A percentile compares a stretch with the other conserved stretches of the same genome.
phyloP scores from a whole-genome alignment of 23 tunicate species.

The Halocynthia aurantium region DNA sequence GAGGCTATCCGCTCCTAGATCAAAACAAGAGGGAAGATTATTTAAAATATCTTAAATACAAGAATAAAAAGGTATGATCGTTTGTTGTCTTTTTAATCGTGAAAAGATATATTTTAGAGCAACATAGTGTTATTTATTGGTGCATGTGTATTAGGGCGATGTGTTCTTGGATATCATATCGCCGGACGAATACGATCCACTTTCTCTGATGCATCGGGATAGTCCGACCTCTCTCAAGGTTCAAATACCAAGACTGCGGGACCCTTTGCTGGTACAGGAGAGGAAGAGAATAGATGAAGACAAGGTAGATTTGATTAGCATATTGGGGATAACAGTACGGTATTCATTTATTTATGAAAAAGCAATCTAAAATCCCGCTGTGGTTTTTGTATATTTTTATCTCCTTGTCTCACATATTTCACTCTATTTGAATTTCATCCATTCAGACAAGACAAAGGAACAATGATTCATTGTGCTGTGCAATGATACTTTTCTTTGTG shows the following conservation, averaged over 20 bases:
- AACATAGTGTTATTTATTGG: not conserved
- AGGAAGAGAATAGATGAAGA: conserved; percentile 59
- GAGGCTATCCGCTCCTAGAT: conserved; percentile 32
- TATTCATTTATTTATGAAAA: too few relatives aligned
- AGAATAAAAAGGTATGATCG: conserved; percentile 42
- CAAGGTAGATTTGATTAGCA: conserved; percentile 11
- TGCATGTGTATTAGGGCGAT: conserved; percentile 43
- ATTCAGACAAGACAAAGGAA: not conserved
- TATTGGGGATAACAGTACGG: not conserved
- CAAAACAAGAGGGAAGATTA: conserved; percentile 46
- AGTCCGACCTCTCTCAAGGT: conserved; percentile 31
- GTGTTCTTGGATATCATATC: conserved; percentile 70
- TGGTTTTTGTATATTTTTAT: too few relatives aligned
- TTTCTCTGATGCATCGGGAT: conserved; percentile 21
- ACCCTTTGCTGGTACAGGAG: conserved; percentile 56
- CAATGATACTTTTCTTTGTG: too few relatives aligned
- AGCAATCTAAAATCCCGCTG: too few relatives aligned
- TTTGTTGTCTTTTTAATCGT: not conserved
- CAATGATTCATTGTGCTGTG: conserved; percentile 4
- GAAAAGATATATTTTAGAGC: not conserved
- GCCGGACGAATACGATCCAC: conserved; percentile 61
- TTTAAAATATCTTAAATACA: conserved; percentile 36
- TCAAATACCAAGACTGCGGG: conserved; percentile 33
- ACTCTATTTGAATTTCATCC: too few relatives aligned
- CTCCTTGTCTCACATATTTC: too few relatives aligned